Evolutionary conservation across 2,797 vertebrate genomes (phyloP), one percentile per base, ranked within the genome.

Genomic region (Poecile montanus): DNA sequence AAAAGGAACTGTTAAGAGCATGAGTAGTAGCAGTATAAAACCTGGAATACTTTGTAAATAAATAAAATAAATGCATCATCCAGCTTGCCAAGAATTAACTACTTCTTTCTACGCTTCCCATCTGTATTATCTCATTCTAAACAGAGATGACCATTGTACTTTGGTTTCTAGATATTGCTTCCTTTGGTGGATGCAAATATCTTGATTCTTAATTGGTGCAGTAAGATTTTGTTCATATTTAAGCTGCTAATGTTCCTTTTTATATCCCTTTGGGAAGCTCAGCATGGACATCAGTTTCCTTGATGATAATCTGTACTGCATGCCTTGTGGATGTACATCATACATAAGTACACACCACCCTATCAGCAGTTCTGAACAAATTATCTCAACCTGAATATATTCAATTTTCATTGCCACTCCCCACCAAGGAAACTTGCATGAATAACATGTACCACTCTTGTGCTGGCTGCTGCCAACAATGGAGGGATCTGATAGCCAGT

Each of bases 151-250:
- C 14, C 53, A 61, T 70, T 91, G 61, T 88, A 48, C 45, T 91
- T 95, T 58, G 29, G 40, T 87, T 44, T 92, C 73, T 84, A 63
- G 65, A 93, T 56, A 53, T 42, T 62, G 21, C 25, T 13, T 30
- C 14, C 48, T 76, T 60, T 76, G 54, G 27, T 91, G 68, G 47
- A 87, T 84, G 20, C 38, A 82, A 85, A 66, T 77, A 71, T 42
- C 71, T 77, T 72, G 88, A 91, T 77, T 87, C 36, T 22, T 65
- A 45, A n/a, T 93, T 86, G 73, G 45, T 74, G 62, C 57, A 75
- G 61, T 72, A 94, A 88, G 63, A 29, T 63, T 76, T 94, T 85
- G 30, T 87, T 93, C 56, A 67, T 32, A 71, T 87, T 87, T 90
- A 70, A 82, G 42, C 30, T 45, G 11, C 67, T 84, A 85, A 36